Evolutionary conservation across 1,140 invertebrate genomes (phyloP), one percentile per base, ranked within the genome.

Genomic region (Mactra quadrangularis): DNA sequence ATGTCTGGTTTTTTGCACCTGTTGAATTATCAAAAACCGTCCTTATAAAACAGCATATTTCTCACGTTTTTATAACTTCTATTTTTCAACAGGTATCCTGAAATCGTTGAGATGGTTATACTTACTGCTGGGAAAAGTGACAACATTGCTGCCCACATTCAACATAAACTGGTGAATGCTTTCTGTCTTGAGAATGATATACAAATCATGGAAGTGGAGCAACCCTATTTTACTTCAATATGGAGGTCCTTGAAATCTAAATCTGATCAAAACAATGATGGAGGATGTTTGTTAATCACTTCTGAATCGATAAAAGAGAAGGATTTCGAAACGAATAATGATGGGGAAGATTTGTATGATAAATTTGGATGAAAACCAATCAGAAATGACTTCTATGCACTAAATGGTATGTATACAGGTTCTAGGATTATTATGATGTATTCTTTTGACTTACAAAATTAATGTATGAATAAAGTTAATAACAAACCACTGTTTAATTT

Each of bases 151-250:
- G 81, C 90, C 19, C 87, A 89, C 47, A 92, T 92, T 31, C 89
- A 92, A 59, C 89, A 90, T 55, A 91, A 89, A 64, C 87, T 92
- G 6, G 87, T 92, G 11, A 84, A 89, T 29, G 91, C 91, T 4
- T 92, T 90, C 84, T 92, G 91, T 64, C 89, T 87, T 89, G 91
- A 92, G 66, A 90, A 91, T 59, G 91, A 90, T 35, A 92, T 91
- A 76, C 64, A 82, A 27, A 72, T 91, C 7, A 25, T 81, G 1
- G 60, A 81, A 41, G 19, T 64, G 15, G 31, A 62, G 17, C 53
- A 76, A 15, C 29, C 31, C 13, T n/a, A n/a, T 19, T 27, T 52
- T 6, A 52, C n/a, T 1, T 45, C 17, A 2, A 45, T 38, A 3
- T 3, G 29, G 13, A 25, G 31, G 19, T 13, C 19, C 2, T 19